Evolutionary conservation across 2,797 vertebrate species (phyloP).

Genomic region (Cichlasoma orientale): DNA sequence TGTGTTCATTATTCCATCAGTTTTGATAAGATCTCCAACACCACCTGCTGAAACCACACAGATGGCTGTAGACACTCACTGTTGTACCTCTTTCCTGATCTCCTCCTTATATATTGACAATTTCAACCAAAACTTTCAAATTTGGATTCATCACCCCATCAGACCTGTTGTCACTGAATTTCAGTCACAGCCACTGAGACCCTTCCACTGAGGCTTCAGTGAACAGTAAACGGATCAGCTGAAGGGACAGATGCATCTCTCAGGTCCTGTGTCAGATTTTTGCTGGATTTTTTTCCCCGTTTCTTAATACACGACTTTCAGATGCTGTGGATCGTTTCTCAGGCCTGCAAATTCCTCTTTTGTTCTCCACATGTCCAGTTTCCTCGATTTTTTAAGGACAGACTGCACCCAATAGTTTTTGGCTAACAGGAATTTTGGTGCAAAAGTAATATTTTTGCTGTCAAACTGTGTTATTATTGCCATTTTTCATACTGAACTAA

Average conservation of each 20-base stretch:
- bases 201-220: neutral
- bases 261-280: neutral
- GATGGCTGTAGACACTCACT: neutral
- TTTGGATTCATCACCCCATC: neutral
- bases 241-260: neutral
- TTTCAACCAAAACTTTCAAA: neutral
- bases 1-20: too few species aligned
- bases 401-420: neutral
- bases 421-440: neutral
- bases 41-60: neutral
- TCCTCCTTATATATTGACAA: neutral
- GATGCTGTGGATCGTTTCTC: neutral
- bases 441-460: neutral
- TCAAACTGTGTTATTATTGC: neutral
- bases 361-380: neutral
- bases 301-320: neutral
- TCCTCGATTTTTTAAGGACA: neutral
- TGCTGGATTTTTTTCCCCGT: neutral
- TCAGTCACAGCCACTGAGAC: too few species aligned
- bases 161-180: neutral
- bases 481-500: neutral
- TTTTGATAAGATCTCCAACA: too few species aligned
- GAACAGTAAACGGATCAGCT: neutral
- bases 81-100: neutral
- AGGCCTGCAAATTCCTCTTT: neutral